Evolutionary conservation across 2,888 invertebrate species (phyloP), one percentile per base, ranked within the genome.

Genomic region (Athripsodes cinereus): DNA sequence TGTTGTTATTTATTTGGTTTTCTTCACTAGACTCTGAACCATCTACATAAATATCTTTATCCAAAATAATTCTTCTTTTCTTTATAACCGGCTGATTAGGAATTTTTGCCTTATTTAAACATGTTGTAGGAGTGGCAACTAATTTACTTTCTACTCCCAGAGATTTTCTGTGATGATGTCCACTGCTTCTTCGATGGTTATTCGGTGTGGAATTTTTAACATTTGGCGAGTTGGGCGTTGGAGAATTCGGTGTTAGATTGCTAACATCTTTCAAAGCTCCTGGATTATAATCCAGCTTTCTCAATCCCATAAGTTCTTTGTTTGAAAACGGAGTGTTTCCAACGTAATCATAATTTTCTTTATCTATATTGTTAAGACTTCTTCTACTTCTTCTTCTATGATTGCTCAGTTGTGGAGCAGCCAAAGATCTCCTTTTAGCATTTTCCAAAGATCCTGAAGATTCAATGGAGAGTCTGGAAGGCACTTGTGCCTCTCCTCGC

Each of bases 181-280:
- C 71, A 68, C 71, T 76, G 2, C 74, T 78, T 22, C 76, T 78
- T 62, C 74, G 21, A 8, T 13, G 13, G 13, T 40, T 40, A 11
- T 50, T 55, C 2, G 56, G 56, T 13, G 56, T 56, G 2, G 56
- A 44, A 46, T 74, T 22, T 76, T 65, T 56, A 1, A 49, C 34
- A n/a, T 16, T 16, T 3, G 57, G 70, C 6, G 62, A 56, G 44
- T 22, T 53, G 3, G 78, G 75, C 1, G 76, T 77, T 0, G 67
- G 69, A 16, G 75, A 71, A 18, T 72, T 81, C 1, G 83, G 82
- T 2, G 83, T 82, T n/a, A 83, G 74, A 66, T 83, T 84, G 66
- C 83, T 83, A 8, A 83, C 81, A 67, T 84, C 83, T 69, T 82
- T 78, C 0, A 83, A 70, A 10, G 76, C 77, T 13, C 53, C 53